A percentile compares a stretch with the other conserved stretches of the same genome.
Conservation (phyloP, 1,140 invertebrate genomes). For the Drosophila virilis region DNA sequence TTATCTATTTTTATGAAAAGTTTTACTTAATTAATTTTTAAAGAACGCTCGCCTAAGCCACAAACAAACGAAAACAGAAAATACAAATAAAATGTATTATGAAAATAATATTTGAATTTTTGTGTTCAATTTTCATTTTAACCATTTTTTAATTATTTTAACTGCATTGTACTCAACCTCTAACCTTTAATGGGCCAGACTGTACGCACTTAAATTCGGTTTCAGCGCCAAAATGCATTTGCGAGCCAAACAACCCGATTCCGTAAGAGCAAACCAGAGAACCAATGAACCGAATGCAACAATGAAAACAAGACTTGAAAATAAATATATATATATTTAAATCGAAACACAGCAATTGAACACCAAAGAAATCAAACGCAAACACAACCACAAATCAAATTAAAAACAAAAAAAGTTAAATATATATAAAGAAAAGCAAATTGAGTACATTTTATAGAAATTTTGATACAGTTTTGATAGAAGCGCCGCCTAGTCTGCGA, state of each 20-base stretch:
- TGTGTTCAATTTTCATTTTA: not conserved
- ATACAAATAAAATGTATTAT: conserved; percentile 73
- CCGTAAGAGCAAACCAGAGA: conserved; percentile 54
- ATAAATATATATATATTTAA: conserved; percentile 37
- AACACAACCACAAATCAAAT: conserved; percentile 25
- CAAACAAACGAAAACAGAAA: conserved; percentile 51
- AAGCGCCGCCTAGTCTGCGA: conserved; percentile 24
- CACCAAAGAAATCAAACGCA: conserved; percentile 41
- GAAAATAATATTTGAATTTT: conserved; percentile 45
- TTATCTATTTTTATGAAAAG: conserved; percentile 78
- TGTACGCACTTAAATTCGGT: conserved; percentile 63
- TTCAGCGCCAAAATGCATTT: conserved; percentile 61
- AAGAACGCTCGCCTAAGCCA: conserved; percentile 53
- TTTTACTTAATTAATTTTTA: conserved; percentile 82
- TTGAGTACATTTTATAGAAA: conserved; percentile 62
- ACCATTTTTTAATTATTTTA: not conserved
- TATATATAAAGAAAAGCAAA: conserved; percentile 6
- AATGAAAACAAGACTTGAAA: conserved; percentile 63
- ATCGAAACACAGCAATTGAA: conserved; percentile 32
- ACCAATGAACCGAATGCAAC: conserved; percentile 67
- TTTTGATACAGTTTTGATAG: conserved; percentile 71
- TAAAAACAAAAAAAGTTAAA: not conserved
- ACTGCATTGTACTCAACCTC: too few species aligned
- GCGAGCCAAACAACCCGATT: conserved; percentile 10
- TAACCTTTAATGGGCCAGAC: conserved; percentile 62